phyloP scores from a whole-genome alignment of 2,797 vertebrate genomes.

The Typhlichthys subterraneus region DNA sequence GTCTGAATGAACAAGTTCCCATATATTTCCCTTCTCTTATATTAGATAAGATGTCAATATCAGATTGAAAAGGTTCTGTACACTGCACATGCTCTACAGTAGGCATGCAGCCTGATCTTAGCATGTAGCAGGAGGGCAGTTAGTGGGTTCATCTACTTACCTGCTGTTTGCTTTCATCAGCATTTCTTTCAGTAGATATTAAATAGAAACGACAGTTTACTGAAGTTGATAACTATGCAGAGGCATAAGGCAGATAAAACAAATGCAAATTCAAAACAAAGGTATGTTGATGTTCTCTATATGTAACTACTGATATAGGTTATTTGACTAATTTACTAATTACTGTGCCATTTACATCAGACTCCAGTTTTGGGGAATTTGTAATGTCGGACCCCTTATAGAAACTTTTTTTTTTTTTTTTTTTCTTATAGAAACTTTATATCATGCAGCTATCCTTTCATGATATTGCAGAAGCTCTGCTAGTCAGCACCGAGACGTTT shows the following conservation, averaged over 20 bases:
- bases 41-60: background rate
- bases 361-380: too few relatives aligned
- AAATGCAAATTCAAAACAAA: background rate
- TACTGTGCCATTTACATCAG: too few relatives aligned
- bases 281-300: background rate
- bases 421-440: too few relatives aligned
- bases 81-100: background rate
- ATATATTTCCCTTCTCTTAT: too few relatives aligned
- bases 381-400: too few relatives aligned
- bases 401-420: too few relatives aligned
- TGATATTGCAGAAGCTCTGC: too few relatives aligned
- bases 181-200: slow-evolving; percentile 40
- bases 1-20: too few relatives aligned
- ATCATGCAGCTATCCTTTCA: too few relatives aligned
- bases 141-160: slow-evolving; percentile 39
- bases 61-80: background rate
- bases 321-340: background rate
- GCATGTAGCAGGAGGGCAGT: slow-evolving; percentile 24
- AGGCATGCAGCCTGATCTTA: background rate
- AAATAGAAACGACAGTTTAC: too few relatives aligned
- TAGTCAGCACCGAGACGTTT: too few relatives aligned
- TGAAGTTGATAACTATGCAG: background rate
- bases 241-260: background rate
- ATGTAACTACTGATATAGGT: background rate
- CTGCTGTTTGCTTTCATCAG: slow-evolving; percentile 47